A percentile compares a stretch with the other conserved stretches of the same genome.
Conservation (phyloP, 2,888 invertebrate species). For the Rotaria magnacalcarata region DNA sequence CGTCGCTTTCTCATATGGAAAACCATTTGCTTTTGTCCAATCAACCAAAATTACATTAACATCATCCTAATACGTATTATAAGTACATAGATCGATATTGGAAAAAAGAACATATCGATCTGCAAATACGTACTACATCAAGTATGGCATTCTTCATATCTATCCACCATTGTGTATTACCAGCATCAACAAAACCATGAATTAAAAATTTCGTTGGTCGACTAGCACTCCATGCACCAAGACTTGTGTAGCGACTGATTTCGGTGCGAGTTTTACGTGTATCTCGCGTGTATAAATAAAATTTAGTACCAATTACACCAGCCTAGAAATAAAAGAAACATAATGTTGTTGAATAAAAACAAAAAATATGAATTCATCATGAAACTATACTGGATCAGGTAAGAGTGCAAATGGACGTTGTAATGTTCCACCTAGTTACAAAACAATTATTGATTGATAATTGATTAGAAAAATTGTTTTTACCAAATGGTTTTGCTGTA, state of each 20-base stretch:
- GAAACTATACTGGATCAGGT: constrained; percentile 18
- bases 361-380: not conserved
- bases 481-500: constrained; percentile 37
- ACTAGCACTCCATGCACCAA: not conserved
- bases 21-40: constrained; percentile 46
- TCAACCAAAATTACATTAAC: constrained; percentile 45
- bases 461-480: not conserved
- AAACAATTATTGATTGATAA: not conserved
- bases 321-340: not conserved
- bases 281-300: constrained; percentile 34
- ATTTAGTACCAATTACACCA: not conserved
- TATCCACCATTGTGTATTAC: constrained; percentile 32
- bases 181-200: constrained; percentile 41
- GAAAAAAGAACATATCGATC: not conserved
- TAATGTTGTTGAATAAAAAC: not conserved
- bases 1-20: constrained; percentile 46
- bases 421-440: constrained; percentile 37
- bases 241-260: not conserved
- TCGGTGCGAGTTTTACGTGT: not conserved
- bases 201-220: constrained; percentile 36
- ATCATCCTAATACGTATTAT: not conserved
- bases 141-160: constrained; percentile 37
- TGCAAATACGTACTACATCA: not conserved
- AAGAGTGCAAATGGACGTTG: constrained; percentile 41
- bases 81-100: not conserved